Conservation (phyloP, 2,113 vertebrate species). For the Bos indicus region DNA sequence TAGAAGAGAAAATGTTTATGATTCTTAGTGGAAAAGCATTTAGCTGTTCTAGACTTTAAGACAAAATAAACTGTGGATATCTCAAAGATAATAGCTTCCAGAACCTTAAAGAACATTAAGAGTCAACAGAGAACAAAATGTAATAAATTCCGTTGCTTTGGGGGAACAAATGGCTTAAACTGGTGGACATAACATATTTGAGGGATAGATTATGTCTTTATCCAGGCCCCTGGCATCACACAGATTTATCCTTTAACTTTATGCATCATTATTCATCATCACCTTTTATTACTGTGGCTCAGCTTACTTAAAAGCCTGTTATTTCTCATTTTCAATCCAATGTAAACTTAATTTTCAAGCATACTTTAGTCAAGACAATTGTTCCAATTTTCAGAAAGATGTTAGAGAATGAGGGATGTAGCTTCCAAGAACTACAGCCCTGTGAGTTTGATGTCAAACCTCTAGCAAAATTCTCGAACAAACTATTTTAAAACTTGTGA, state of each 20-base stretch:
- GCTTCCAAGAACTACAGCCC: background rate
- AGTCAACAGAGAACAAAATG: background rate
- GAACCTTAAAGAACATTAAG: conserved; percentile 9
- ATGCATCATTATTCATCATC: background rate
- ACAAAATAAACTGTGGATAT: background rate
- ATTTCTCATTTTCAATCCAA: conserved; percentile 16
- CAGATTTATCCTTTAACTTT: background rate
- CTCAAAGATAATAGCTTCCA: background rate
- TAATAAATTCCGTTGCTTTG: background rate
- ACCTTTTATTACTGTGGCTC: background rate
- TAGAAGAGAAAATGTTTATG: background rate
- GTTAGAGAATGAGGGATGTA: background rate
- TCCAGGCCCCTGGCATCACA: background rate
- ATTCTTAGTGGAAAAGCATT: background rate
- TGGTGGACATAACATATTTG: background rate
- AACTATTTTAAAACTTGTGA: background rate
- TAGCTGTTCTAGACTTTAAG: background rate
- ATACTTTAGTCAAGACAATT: background rate
- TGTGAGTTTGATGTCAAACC: background rate
- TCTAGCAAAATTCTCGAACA: background rate
- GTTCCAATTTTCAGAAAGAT: conserved; percentile 18
- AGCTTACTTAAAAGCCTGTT: background rate
- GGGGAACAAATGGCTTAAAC: background rate
- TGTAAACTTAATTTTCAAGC: background rate
- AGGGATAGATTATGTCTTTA: background rate